Conservation (phyloP, 2,888 invertebrate genomes). For the Lydus trimaculatus region DNA sequence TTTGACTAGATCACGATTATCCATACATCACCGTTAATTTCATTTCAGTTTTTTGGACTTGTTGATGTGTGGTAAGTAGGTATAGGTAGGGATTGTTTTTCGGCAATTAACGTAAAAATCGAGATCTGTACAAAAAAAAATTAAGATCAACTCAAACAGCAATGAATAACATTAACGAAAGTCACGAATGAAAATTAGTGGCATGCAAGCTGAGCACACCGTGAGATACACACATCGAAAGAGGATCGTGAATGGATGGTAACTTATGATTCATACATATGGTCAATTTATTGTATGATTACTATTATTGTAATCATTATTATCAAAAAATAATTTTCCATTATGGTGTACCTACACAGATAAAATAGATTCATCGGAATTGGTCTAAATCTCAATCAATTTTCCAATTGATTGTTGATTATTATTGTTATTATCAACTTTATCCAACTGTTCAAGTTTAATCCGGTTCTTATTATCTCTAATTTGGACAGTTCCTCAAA, state of each 20-base stretch:
- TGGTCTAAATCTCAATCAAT: not conserved
- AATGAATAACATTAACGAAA: conserved; percentile 33
- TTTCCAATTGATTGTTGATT: not conserved
- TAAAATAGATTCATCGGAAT: not conserved
- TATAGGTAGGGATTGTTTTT: not conserved
- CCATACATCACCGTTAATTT: conserved; percentile 8
- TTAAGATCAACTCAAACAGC: conserved; percentile 6
- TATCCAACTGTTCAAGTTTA: conserved; percentile 13
- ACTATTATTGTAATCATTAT: conserved; percentile 14
- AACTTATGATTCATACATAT: conserved; percentile 19
- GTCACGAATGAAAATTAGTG: conserved; percentile 36
- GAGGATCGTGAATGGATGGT: conserved; percentile 18
- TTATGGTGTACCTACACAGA: not conserved
- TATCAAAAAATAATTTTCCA: not conserved
- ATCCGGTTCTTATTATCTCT: conserved; percentile 13
- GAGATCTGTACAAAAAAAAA: conserved; percentile 7
- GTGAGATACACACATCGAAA: conserved; percentile 37
- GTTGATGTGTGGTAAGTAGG: conserved; percentile 10
- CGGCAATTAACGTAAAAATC: conserved; percentile 13
- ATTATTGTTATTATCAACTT: conserved; percentile 11
- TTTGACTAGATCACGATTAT: not conserved
- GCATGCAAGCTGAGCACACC: conserved; percentile 30
- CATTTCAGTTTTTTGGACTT: not conserved
- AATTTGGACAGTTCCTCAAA: conserved; percentile 26
- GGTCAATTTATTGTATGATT: conserved; percentile 19